These are phyloP conservation scores for Empis stercorea DNA, from an alignment of 2,888 invertebrate species.

Conservation along the genomic window DNA sequence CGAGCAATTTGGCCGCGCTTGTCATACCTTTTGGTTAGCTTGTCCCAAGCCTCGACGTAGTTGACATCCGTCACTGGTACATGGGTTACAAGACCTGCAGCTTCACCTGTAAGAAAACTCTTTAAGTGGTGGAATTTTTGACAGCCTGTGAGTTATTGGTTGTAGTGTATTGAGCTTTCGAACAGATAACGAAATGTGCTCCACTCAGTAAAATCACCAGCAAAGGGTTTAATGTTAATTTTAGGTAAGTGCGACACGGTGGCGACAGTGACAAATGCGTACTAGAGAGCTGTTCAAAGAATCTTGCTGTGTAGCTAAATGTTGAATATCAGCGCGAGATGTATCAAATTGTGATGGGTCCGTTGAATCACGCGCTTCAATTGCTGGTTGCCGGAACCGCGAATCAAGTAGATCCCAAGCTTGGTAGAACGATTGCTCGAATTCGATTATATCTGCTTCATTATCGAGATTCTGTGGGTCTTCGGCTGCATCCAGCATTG, in stretches of 20 bases:
- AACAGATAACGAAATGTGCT: slow-evolving; percentile 11
- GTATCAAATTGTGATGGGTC: too few species aligned
- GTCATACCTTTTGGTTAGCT: slow-evolving; percentile 10
- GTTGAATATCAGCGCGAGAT: too few species aligned
- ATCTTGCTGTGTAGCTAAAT: too few species aligned
- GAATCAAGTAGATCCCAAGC: too few species aligned
- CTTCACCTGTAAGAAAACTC: slow-evolving; percentile 9
- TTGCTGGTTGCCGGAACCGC: too few species aligned
- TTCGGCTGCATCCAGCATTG: too few species aligned
- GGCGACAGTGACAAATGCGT: too few species aligned
- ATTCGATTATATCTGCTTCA: too few species aligned
- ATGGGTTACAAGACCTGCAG: slow-evolving; percentile 10
- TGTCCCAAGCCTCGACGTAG: slow-evolving; percentile 11
- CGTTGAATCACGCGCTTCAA: too few species aligned
- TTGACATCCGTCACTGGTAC: slow-evolving; percentile 10
- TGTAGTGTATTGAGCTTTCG: slow-evolving; percentile 8
- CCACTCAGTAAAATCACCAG: slow-evolving; percentile 11
- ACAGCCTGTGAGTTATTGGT: slow-evolving; percentile 5
- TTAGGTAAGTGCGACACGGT: slow-evolving; percentile 15
- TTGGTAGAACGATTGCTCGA: too few species aligned
- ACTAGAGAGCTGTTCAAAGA: too few species aligned
- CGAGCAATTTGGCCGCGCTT: slow-evolving; percentile 8
- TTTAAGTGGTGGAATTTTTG: slow-evolving; percentile 13
- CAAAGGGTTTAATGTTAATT: slow-evolving; percentile 10
- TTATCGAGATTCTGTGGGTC: too few species aligned